Evolutionary conservation across 2,797 vertebrate genomes (phyloP).

Genomic region (Tolypeutes matacus): DNA sequence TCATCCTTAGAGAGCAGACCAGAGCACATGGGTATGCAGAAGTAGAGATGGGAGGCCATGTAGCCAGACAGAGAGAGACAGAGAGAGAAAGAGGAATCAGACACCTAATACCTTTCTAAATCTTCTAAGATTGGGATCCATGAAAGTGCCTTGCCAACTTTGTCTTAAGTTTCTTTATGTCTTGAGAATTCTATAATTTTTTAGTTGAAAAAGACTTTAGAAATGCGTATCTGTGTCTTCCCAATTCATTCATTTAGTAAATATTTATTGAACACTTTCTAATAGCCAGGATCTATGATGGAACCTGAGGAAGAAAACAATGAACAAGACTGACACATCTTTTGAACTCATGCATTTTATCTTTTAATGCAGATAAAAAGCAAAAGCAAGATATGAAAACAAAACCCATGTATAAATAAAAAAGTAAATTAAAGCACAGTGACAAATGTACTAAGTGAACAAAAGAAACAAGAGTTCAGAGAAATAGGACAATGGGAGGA

Average conservation of each 20-base stretch:
- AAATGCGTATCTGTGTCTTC: neutral
- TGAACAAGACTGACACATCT: too few species aligned
- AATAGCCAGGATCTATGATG: too few species aligned
- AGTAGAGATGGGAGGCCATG: neutral
- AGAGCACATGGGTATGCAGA: neutral
- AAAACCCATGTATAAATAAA: neutral
- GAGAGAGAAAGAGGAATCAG: neutral
- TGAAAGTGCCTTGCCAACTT: neutral
- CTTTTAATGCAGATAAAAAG: neutral
- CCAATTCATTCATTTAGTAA: neutral
- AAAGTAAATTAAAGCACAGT: neutral
- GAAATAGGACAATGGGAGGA: neutral
- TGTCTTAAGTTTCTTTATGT: neutral
- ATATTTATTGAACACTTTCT: too few species aligned
- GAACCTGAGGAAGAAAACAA: too few species aligned
- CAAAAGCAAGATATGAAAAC: neutral
- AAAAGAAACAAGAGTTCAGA: neutral
- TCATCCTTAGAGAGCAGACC: neutral
- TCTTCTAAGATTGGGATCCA: neutral
- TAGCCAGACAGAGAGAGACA: neutral
- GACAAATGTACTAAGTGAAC: neutral
- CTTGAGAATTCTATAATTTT: slow-evolving; percentile 4
- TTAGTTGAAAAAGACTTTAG: neutral
- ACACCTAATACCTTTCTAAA: neutral
- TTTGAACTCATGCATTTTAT: neutral